phyloP scores from a whole-genome alignment of 2,797 vertebrate genomes.

The Tamandua tetradactyla region DNA sequence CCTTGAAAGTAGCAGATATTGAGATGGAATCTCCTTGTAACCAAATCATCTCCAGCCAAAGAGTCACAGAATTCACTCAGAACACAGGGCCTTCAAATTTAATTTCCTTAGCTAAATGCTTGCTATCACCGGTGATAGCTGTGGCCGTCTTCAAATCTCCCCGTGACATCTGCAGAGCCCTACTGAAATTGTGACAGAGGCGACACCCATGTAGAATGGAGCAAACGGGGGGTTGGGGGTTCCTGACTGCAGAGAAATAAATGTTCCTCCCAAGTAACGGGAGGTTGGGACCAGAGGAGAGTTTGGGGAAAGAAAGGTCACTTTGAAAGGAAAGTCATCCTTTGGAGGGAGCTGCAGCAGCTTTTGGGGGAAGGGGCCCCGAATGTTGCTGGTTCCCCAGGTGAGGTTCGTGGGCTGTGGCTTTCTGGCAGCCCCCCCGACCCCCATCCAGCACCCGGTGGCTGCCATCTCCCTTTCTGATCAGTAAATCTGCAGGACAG shows the following conservation, averaged over 20 bases:
- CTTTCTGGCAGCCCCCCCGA: background rate
- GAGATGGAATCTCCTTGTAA: background rate
- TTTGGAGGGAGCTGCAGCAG: too few relatives aligned
- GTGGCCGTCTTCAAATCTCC: background rate
- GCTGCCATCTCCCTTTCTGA: background rate
- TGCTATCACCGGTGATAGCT: background rate
- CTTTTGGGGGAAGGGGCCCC: too few relatives aligned
- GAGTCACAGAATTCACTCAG: background rate
- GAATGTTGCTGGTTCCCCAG: too few relatives aligned
- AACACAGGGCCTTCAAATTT: background rate
- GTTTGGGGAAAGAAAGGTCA: background rate
- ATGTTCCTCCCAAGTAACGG: background rate
- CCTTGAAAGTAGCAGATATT: background rate
- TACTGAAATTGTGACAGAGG: background rate
- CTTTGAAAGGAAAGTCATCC: background rate
- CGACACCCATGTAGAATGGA: fast-evolving
- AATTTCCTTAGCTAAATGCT: constrained; percentile 45
- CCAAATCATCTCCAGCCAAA: background rate
- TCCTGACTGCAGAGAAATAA: background rate
- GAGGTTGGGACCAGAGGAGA: background rate
- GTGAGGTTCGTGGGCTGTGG: fast-evolving
- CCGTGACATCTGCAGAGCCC: background rate
- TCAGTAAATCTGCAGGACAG: background rate
- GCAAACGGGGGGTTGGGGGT: background rate
- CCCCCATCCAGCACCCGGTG: fast-evolving